Conservation (phyloP, 2,888 invertebrate genomes). For the Drosophila infuscata region DNA sequence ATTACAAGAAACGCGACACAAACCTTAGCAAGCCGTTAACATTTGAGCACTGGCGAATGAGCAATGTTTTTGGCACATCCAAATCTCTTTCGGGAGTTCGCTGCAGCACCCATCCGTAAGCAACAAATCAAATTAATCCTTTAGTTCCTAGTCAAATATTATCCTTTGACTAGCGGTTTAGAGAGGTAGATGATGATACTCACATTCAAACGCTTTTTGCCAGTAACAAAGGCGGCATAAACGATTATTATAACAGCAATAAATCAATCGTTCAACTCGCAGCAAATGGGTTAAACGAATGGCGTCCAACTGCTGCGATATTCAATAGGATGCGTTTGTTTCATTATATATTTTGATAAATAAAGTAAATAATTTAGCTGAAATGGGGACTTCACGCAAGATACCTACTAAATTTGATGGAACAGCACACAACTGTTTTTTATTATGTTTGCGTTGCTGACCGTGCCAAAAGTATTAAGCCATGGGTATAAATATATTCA, state of each 20-base stretch:
- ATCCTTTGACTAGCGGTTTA: conserved; percentile 15
- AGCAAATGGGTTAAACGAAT: background rate
- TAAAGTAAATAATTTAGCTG: conserved; percentile 16
- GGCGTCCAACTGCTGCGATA: conserved; percentile 20
- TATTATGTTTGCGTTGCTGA: background rate
- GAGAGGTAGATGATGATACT: background rate
- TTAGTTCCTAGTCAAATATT: background rate
- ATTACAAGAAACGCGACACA: conserved; percentile 93
- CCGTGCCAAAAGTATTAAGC: background rate
- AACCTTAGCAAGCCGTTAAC: conserved; percentile 90
- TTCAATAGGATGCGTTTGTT: conserved; percentile 10
- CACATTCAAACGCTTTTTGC: conserved; percentile 1
- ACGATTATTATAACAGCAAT: background rate
- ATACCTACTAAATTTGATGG: background rate
- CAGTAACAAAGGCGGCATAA: conserved; percentile 8
- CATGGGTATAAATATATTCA: background rate
- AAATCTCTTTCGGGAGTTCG: conserved; percentile 28
- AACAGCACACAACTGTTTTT: background rate
- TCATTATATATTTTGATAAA: conserved; percentile 1
- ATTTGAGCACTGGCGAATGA: conserved; percentile 88
- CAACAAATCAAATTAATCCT: background rate
- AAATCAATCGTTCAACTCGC: background rate
- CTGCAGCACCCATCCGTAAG: conserved; percentile 9
- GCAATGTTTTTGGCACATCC: conserved; percentile 65
- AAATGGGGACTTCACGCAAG: conserved; percentile 18